Evolutionary conservation across 1,140 invertebrate species (phyloP).

Genomic region (Cardiocondyla obscurior): DNA sequence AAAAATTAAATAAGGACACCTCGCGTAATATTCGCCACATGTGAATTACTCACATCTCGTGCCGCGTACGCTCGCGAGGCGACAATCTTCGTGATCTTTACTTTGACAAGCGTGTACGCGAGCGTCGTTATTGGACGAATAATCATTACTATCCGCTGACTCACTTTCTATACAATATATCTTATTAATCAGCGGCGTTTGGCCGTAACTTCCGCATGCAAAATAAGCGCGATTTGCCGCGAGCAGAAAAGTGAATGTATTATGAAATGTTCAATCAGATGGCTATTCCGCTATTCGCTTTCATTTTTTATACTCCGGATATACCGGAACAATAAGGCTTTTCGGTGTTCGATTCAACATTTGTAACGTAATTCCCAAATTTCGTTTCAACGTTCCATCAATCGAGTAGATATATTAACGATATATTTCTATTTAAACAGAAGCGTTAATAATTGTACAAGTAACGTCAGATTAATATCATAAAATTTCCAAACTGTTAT

Average conservation of each 20-base stretch:
- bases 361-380: background rate
- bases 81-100: constrained; percentile 8
- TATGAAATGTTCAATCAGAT: constrained; percentile 8
- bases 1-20: constrained; percentile 10
- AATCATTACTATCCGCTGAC: constrained; percentile 33
- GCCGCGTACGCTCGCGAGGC: background rate
- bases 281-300: constrained; percentile 22
- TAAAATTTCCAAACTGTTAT: background rate
- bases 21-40: background rate
- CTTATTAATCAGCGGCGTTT: constrained; percentile 27
- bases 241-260: constrained; percentile 40
- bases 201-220: constrained; percentile 6
- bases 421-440: background rate
- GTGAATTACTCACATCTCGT: background rate
- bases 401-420: background rate
- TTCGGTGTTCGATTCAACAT: background rate
- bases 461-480: background rate
- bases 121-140: background rate
- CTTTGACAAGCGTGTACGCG: background rate
- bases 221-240: constrained; percentile 4
- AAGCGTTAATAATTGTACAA: background rate
- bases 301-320: constrained; percentile 6
- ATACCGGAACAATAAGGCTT: background rate
- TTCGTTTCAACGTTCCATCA: no score
- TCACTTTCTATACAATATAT: constrained; percentile 33